Conservation (phyloP, 2,113 vertebrate genomes). For the Hucho hucho region DNA sequence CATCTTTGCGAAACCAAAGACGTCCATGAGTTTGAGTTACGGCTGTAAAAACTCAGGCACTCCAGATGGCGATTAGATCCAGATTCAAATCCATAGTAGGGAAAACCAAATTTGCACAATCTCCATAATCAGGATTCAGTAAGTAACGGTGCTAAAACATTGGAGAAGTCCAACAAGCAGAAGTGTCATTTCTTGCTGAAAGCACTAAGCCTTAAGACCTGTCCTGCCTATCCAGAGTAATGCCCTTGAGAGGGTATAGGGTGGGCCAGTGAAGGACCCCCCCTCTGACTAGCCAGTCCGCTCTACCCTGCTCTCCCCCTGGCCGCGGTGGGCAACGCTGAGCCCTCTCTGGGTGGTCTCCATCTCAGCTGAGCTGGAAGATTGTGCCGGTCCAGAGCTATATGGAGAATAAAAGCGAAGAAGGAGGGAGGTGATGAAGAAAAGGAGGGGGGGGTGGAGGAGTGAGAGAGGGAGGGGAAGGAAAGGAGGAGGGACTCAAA, state of each 20-base stretch:
- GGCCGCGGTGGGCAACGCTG: constrained; percentile 37
- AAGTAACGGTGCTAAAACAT: background rate
- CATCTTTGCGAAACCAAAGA: constrained; percentile 76
- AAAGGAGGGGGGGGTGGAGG: constrained; percentile 16
- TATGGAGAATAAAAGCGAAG: constrained; percentile 26
- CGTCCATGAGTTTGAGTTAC: constrained; percentile 60
- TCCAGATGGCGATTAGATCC: constrained; percentile 49
- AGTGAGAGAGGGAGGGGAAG: background rate
- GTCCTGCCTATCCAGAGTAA: constrained; percentile 19
- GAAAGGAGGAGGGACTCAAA: constrained; percentile 29
- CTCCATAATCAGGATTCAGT: constrained; percentile 44
- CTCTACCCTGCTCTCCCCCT: constrained; percentile 36
- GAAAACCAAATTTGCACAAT: constrained; percentile 49
- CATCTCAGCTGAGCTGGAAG: constrained; percentile 44
- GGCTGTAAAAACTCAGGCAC: constrained; percentile 36
- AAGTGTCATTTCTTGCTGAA: background rate
- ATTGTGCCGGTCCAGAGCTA: constrained; percentile 17
- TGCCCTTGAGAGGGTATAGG: constrained; percentile 21
- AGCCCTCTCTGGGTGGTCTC: constrained; percentile 47
- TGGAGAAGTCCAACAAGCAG: background rate
- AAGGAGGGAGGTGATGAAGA: constrained; percentile 14
- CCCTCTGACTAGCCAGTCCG: constrained; percentile 38
- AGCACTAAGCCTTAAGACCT: background rate
- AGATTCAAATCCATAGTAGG: constrained; percentile 40
- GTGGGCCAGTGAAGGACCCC: constrained; percentile 9